A percentile compares a stretch with the other conserved stretches of the same genome.
phyloP scores from a whole-genome alignment of 2,797 vertebrate genomes.

The Leuciscus waleckii region DNA sequence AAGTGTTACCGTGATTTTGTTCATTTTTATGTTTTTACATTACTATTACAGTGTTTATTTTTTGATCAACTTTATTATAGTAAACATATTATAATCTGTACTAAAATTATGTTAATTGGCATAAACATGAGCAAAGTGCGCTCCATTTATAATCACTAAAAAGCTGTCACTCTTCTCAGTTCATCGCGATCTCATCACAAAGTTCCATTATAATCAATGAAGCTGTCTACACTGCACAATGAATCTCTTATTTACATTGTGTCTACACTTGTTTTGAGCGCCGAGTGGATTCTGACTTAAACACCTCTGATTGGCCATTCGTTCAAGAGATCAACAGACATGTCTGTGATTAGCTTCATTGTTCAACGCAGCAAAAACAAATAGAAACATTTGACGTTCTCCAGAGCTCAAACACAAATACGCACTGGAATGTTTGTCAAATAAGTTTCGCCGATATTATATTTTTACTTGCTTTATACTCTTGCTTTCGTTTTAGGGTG shows the following conservation, averaged over 20 bases:
- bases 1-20: not conserved
- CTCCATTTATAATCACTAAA: not conserved
- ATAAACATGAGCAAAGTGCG: not conserved
- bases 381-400: not conserved
- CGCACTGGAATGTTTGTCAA: not conserved
- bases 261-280: not conserved
- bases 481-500: not conserved
- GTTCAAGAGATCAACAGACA: not conserved
- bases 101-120: too few species aligned
- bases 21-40: not conserved
- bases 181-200: too few species aligned
- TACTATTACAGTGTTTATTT: too few species aligned
- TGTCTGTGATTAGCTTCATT: not conserved
- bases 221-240: too few species aligned
- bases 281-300: not conserved
- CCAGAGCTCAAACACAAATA: not conserved
- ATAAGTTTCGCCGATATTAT: not conserved
- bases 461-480: not conserved
- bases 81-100: too few species aligned
- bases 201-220: too few species aligned
- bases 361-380: not conserved
- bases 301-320: not conserved
- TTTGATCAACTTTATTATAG: too few species aligned
- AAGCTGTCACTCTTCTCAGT: not conserved
- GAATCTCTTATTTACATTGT: not conserved